Percentiles rank a stretch among this genome's conserved stretches.
Evolutionary conservation across 2,113 vertebrate species (phyloP).

Genomic region (Myotis yumanensis): DNA sequence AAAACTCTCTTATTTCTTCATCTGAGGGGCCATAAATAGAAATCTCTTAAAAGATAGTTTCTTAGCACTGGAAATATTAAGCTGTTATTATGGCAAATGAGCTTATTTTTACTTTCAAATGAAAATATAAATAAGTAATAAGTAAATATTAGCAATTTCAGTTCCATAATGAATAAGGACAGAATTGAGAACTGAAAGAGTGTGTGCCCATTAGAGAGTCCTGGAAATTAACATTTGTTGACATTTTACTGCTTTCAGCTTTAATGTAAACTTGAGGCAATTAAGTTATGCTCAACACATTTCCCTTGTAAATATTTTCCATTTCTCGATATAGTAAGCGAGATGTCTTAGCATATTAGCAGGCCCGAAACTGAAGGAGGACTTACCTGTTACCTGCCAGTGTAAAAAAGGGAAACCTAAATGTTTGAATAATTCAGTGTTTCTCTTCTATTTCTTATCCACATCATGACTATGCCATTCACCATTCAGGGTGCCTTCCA

Average conservation of each 20-base stretch:
- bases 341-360: slow-evolving; percentile 73
- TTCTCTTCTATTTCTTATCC: slow-evolving; percentile 75
- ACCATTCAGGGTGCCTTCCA: slow-evolving; percentile 66
- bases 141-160: slow-evolving; percentile 80
- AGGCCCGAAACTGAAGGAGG: background rate
- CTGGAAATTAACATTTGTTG: slow-evolving; percentile 85
- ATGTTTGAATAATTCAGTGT: slow-evolving; percentile 80
- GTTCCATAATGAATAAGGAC: slow-evolving; percentile 79
- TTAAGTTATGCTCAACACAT: slow-evolving; percentile 85
- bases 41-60: slow-evolving; percentile 71
- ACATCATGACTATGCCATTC: slow-evolving; percentile 53
- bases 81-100: slow-evolving; percentile 79
- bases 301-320: slow-evolving; percentile 84
- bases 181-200: slow-evolving; percentile 78
- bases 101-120: slow-evolving; percentile 82
- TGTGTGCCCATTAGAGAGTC: slow-evolving; percentile 77
- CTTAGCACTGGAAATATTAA: slow-evolving; percentile 72
- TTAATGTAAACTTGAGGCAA: slow-evolving; percentile 86
- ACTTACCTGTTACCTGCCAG: slow-evolving; percentile 78
- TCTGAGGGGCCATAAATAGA: slow-evolving; percentile 70
- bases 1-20: slow-evolving; percentile 53
- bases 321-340: slow-evolving; percentile 81
- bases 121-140: slow-evolving; percentile 82
- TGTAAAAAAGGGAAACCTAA: slow-evolving; percentile 73
- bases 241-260: slow-evolving; percentile 84